Evolutionary conservation across 2,888 invertebrate species (phyloP).

Genomic region (Liodrosophila aerea): DNA sequence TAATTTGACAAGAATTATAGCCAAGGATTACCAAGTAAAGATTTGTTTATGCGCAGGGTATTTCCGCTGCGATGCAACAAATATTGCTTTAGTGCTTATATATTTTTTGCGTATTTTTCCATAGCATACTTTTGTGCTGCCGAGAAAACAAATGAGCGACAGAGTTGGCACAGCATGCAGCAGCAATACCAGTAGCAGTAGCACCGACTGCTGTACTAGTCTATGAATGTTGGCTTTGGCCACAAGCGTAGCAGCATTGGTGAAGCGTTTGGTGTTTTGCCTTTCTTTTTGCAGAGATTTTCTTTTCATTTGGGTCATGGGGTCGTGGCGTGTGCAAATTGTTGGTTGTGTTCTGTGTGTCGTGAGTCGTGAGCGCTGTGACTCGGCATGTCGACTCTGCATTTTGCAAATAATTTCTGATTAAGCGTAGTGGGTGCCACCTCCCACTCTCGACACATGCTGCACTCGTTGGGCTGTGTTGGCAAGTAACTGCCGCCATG

Average conservation of each 20-base stretch:
- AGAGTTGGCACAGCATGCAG: slow-evolving; percentile 44
- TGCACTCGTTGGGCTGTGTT: slow-evolving; percentile 8
- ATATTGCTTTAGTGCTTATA: not conserved
- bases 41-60: slow-evolving; percentile 21
- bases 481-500: slow-evolving; percentile 46
- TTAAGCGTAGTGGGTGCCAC: slow-evolving; percentile 53
- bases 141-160: slow-evolving; percentile 65
- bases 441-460: not conserved
- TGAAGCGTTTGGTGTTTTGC: slow-evolving; percentile 30
- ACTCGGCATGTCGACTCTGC: slow-evolving; percentile 73
- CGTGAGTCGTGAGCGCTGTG: slow-evolving; percentile 43
- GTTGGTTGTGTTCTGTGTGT: slow-evolving; percentile 21
- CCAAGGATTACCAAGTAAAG: too few species aligned
- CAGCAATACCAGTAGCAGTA: not conserved
- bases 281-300: slow-evolving; percentile 57
- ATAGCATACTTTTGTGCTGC: slow-evolving; percentile 52
- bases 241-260: slow-evolving; percentile 18
- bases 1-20: too few species aligned
- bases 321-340: slow-evolving; percentile 75
- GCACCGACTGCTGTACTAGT: slow-evolving; percentile 49
- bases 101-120: slow-evolving; percentile 5
- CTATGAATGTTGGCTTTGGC: slow-evolving; percentile 61
- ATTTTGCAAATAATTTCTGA: slow-evolving; percentile 76
- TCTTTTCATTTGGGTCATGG: slow-evolving; percentile 63
- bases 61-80: not conserved